Evolutionary conservation across 35 echinoderm and acorn worm genomes (phyloP).

Genomic region (Hemicentrotus pulcherrimus): DNA sequence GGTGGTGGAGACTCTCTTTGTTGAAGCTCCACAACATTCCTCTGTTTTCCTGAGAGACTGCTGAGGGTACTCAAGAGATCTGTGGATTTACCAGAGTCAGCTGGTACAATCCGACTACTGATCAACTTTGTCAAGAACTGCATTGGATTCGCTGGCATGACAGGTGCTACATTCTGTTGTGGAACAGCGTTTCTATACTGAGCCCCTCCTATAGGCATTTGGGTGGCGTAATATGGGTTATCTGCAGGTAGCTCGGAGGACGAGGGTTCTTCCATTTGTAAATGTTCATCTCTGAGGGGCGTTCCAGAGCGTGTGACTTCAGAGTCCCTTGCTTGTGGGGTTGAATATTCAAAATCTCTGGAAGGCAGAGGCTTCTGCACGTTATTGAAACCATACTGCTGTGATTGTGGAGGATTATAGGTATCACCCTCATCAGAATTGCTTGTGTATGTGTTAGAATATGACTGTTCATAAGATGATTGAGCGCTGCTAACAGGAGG

Average conservation of each 20-base stretch:
- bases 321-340: neutral
- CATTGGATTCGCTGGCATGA: conserved; percentile 31
- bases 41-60: neutral
- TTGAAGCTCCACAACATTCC: neutral
- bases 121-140: conserved; percentile 45
- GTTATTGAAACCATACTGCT: neutral
- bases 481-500: neutral
- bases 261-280: neutral
- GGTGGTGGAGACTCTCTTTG: conserved; percentile 20
- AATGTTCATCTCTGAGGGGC: conserved; percentile 26
- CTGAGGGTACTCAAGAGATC: conserved; percentile 25
- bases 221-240: neutral
- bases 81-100: neutral
- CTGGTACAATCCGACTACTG: neutral
- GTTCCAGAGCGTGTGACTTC: conserved; percentile 25
- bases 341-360: neutral
- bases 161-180: neutral
- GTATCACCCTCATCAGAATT: neutral
- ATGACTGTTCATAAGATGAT: neutral
- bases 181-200: neutral
- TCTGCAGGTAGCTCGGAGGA: conserved; percentile 5
- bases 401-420: neutral
- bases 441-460: conserved; percentile 4
- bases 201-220: neutral
- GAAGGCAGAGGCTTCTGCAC: neutral